Percentiles rank a stretch among this genome's conserved stretches.
Conservation (phyloP, 2,888 invertebrate genomes). For the Galerucella nymphaeae region DNA sequence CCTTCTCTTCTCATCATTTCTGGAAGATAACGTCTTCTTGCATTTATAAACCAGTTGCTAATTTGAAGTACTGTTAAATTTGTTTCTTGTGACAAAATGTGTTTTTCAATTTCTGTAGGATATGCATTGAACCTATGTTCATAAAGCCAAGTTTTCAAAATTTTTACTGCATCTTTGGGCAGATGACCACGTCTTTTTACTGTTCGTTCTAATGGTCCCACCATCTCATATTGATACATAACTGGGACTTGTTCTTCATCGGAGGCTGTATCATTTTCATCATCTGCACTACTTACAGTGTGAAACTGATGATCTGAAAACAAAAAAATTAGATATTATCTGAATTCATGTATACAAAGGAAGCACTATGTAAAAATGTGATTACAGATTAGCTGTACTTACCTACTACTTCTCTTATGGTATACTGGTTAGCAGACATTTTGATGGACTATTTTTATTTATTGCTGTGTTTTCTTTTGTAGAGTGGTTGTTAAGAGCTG, state of each 20-base stretch:
- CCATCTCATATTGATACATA: slow-evolving; percentile 52
- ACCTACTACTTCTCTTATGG: slow-evolving; percentile 43
- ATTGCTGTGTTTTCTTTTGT: neutral
- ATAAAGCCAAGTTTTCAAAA: slow-evolving; percentile 63
- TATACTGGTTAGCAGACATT: slow-evolving; percentile 41
- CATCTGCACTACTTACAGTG: slow-evolving; percentile 57
- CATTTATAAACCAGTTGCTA: slow-evolving; percentile 65
- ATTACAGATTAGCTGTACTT: slow-evolving; percentile 14
- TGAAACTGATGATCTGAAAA: slow-evolving; percentile 51
- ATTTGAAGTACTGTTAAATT: slow-evolving; percentile 63
- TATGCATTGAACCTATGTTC: slow-evolving; percentile 65
- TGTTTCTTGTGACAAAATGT: slow-evolving; percentile 62
- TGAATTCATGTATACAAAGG: neutral
- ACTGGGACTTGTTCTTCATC: slow-evolving; percentile 55
- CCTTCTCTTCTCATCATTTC: slow-evolving; percentile 65
- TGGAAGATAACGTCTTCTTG: slow-evolving; percentile 61
- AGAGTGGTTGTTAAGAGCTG: neutral
- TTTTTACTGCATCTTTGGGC: slow-evolving; percentile 63
- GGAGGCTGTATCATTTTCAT: slow-evolving; percentile 55
- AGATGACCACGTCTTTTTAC: slow-evolving; percentile 61
- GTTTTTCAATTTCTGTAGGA: slow-evolving; percentile 64
- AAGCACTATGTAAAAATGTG: neutral
- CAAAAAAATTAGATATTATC: neutral
- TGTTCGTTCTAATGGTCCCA: slow-evolving; percentile 51
- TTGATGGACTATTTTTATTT: neutral